These are phyloP conservation scores for Pterophyllum scalare DNA, from an alignment of 2,113 vertebrate genomes.

Conservation along the genomic window DNA sequence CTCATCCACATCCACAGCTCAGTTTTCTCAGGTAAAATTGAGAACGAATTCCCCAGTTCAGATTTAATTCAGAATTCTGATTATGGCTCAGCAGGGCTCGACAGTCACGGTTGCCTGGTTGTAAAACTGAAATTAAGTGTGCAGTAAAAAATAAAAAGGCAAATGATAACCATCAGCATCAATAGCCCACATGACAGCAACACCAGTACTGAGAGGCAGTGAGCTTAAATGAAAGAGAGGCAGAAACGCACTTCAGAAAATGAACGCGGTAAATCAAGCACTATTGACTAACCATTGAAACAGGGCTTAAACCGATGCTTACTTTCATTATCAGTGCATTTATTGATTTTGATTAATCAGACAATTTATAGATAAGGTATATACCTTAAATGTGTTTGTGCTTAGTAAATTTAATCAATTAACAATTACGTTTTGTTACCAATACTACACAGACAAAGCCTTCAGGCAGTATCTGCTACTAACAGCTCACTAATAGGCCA, in stretches of 20 bases:
- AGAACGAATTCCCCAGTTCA: neutral
- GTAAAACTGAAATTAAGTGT: slow-evolving; percentile 27
- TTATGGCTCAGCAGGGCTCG: neutral
- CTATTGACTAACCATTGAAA: neutral
- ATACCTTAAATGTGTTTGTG: accelerated
- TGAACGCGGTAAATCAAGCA: slow-evolving; percentile 11
- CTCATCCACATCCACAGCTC: slow-evolving; percentile 77
- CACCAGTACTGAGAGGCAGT: neutral
- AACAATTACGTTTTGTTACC: neutral
- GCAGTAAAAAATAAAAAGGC: slow-evolving; percentile 30
- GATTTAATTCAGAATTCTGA: neutral
- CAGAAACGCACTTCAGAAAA: neutral
- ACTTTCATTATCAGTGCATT: neutral
- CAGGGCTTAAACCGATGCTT: neutral
- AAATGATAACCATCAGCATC: slow-evolving; percentile 30
- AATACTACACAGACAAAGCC: neutral
- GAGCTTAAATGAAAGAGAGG: slow-evolving; percentile 3
- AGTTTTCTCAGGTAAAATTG: slow-evolving; percentile 77
- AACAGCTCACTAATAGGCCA: neutral
- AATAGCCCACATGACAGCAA: slow-evolving; percentile 19
- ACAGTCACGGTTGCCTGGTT: neutral
- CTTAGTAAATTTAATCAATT: neutral
- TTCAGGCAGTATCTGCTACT: neutral
- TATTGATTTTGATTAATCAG: neutral
- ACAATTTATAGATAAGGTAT: neutral